Evolutionary conservation across 2,113 vertebrate genomes (phyloP).

Genomic region (Phylloscopus whistleri): DNA sequence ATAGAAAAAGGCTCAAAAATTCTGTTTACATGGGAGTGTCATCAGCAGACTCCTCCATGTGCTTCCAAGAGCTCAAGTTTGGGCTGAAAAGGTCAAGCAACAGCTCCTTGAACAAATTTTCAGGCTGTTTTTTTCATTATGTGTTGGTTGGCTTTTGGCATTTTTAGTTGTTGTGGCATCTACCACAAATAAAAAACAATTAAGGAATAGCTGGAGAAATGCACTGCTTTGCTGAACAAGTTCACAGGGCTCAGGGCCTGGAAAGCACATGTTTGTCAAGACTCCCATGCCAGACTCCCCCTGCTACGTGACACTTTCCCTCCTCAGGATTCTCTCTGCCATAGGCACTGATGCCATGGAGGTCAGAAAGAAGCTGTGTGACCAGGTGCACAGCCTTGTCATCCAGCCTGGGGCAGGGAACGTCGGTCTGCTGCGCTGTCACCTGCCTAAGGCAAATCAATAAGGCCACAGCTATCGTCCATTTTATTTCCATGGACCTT

Average conservation of each 20-base stretch:
- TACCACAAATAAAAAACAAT: not conserved
- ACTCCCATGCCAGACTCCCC: not conserved
- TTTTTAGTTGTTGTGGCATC: not conserved
- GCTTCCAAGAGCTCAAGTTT: not conserved
- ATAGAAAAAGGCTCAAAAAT: slow-evolving; percentile 11
- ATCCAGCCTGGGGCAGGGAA: not conserved
- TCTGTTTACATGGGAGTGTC: not conserved
- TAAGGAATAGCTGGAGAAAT: not conserved
- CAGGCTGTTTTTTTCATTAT: not conserved
- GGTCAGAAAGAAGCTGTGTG: not conserved
- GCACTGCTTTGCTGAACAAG: not conserved
- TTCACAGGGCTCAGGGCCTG: not conserved
- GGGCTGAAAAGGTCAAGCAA: not conserved
- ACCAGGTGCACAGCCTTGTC: not conserved
- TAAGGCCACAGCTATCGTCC: not conserved
- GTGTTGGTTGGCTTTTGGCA: not conserved
- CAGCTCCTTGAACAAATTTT: not conserved
- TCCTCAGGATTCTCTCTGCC: not conserved
- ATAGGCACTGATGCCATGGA: not conserved
- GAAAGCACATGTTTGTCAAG: not conserved
- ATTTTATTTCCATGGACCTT: not conserved
- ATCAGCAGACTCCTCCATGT: not conserved
- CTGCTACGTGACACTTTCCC: not conserved
- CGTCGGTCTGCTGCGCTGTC: fast-evolving
- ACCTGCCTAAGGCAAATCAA: not conserved